phyloP scores from a whole-genome alignment of 2,113 vertebrate species.

The Chrysemys picta region DNA sequence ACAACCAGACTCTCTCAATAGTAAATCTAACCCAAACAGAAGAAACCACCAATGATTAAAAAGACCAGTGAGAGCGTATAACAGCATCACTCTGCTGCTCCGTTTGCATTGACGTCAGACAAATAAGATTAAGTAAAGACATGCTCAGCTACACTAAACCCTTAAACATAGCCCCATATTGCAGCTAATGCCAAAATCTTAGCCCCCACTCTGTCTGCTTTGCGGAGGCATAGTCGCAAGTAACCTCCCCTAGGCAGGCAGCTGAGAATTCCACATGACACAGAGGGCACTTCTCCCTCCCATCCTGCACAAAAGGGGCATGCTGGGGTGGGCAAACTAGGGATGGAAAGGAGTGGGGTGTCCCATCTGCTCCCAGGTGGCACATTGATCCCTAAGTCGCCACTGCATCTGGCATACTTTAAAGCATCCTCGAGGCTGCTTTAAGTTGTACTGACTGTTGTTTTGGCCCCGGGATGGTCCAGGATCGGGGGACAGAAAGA shows the following conservation, averaged over 20 bases:
- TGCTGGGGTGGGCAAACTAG: not conserved
- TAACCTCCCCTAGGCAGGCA: not conserved
- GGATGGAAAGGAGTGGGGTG: not conserved
- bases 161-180: conserved; percentile 57
- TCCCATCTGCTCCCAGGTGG: not conserved
- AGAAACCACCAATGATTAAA: conserved; percentile 46
- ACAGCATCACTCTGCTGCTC: conserved; percentile 62
- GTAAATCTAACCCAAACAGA: conserved; percentile 38
- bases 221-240: conserved; percentile 5
- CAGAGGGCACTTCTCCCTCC: not conserved
- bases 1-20: not conserved
- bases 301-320: not conserved
- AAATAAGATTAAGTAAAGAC: conserved; percentile 73
- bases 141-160: conserved; percentile 68
- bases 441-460: not conserved
- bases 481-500: not conserved
- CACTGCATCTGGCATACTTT: not conserved
- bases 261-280: not conserved
- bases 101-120: conserved; percentile 75
- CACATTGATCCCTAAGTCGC: rapidly evolving
- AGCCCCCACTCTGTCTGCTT: conserved; percentile 39
- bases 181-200: conserved; percentile 56
- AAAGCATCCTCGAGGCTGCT: not conserved
- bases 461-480: not conserved
- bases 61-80: not conserved